These are phyloP conservation scores for Mnemiopsis leidyi DNA, from an alignment of 37 sponge, comb jelly and placozoan genomes.

Conservation along the genomic window DNA sequence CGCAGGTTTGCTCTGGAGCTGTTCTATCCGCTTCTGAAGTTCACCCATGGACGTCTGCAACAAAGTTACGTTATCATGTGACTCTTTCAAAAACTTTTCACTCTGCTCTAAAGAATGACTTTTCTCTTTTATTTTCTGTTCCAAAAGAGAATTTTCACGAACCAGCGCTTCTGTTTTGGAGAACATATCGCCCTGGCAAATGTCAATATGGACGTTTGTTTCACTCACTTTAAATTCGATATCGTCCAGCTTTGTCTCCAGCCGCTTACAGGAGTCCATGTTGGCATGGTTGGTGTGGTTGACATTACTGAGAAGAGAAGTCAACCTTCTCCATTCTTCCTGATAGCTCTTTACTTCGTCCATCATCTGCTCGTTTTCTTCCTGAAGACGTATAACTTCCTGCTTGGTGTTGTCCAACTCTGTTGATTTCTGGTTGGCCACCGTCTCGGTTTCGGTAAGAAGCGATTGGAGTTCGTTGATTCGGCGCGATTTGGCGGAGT, in stretches of 20 bases:
- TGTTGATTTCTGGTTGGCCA: background rate
- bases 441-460: background rate
- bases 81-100: constrained; percentile 38
- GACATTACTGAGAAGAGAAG: constrained; percentile 19
- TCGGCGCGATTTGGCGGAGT: background rate
- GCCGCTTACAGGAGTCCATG: constrained; percentile 48
- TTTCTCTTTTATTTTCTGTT: background rate
- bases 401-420: background rate
- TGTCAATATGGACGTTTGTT: constrained; percentile 50
- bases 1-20: background rate
- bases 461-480: background rate
- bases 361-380: constrained; percentile 23
- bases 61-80: background rate
- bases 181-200: constrained; percentile 47
- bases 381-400: background rate
- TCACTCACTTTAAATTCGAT: constrained; percentile 34
- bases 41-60: constrained; percentile 1
- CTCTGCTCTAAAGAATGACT: constrained; percentile 3
- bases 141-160: constrained; percentile 25
- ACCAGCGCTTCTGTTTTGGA: constrained; percentile 34
- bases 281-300: constrained; percentile 59
- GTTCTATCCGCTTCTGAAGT: background rate
- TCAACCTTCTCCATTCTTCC: constrained; percentile 43
- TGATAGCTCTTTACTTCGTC: constrained; percentile 44
- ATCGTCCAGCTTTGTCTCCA: constrained; percentile 48